Evolutionary conservation across 2,888 invertebrate genomes (phyloP), one percentile per base, ranked within the genome.

Genomic region (Agrochola lychnidis): DNA sequence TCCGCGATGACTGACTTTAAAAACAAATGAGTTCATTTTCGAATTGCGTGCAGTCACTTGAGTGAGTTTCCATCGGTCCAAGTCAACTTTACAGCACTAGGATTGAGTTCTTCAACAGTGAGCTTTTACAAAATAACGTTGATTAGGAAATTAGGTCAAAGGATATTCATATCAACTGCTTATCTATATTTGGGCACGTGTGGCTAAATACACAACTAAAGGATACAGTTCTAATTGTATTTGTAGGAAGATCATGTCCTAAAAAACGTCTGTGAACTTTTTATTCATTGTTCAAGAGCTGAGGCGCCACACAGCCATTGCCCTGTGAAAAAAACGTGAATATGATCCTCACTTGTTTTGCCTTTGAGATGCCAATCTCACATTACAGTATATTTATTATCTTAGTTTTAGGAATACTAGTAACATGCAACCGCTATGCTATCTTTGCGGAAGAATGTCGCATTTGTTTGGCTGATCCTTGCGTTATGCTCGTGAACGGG

Each of bases 181-280:
- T 81, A 64, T 73, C 78, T 6, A 51, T 59, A 74, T 67, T 61
- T 81, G 30, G 53, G 22, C 81, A 75, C 81, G 61, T 62, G 81
- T 36, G 19, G 6, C 14, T 56, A 4, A 45, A 25, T n/a, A 69
- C 25, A 14, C 57, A 5, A 42, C 4, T 22, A 48, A 30, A 53
- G 14, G 30, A 71, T 56, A 42, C 14, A 10, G 48, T 57, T 79
- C 16, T 1, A 45, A n/a, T 40, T 63, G 25, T 67, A 30, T 53
- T 53, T 67, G 1, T 10, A 53, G 5, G 2, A 16, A n/a, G 16
- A n/a, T 9, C 36, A 14, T 22, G 19, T 2, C 5, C 9, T n/a
- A n/a, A 22, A 19, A 30, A 67, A 48, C 30, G 12, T 48, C 66
- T 30, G 12, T 48, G 22, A 22, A 22, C 22, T 19, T 64, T 40